Conservation (phyloP, 2,113 vertebrate genomes). For the Indicator maculatus region DNA sequence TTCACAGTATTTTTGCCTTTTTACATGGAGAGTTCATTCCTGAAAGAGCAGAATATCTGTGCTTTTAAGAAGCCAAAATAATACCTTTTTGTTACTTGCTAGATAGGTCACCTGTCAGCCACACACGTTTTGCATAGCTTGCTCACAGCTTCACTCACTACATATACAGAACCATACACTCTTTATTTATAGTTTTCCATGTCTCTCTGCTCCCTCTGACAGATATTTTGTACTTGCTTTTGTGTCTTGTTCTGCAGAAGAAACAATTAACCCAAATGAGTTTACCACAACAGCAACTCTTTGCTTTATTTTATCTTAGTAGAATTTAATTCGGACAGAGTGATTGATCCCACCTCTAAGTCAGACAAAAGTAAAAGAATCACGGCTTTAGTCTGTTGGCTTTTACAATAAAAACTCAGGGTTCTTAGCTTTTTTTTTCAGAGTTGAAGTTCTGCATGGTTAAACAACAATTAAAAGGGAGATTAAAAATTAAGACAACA, state of each 20-base stretch:
- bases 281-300: constrained; percentile 20
- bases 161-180: background rate
- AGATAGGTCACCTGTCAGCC: background rate
- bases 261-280: constrained; percentile 46
- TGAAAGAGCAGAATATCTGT: background rate
- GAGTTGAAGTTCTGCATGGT: constrained; percentile 27
- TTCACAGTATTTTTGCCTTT: background rate
- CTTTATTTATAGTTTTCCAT: background rate
- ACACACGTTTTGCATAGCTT: background rate
- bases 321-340: constrained; percentile 45
- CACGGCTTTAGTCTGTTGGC: constrained; percentile 12
- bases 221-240: constrained; percentile 11
- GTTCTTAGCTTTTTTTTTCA: background rate
- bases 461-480: constrained; percentile 45
- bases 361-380: constrained; percentile 44
- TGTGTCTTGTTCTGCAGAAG: constrained; percentile 8
- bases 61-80: background rate
- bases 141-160: background rate
- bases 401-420: constrained; percentile 33
- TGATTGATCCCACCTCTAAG: background rate
- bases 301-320: constrained; percentile 32
- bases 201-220: background rate
- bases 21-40: background rate
- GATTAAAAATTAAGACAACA: constrained; percentile 44
- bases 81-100: background rate